Evolutionary conservation across 2,113 vertebrate species (phyloP).

Genomic region (Tragelaphus imberbis): DNA sequence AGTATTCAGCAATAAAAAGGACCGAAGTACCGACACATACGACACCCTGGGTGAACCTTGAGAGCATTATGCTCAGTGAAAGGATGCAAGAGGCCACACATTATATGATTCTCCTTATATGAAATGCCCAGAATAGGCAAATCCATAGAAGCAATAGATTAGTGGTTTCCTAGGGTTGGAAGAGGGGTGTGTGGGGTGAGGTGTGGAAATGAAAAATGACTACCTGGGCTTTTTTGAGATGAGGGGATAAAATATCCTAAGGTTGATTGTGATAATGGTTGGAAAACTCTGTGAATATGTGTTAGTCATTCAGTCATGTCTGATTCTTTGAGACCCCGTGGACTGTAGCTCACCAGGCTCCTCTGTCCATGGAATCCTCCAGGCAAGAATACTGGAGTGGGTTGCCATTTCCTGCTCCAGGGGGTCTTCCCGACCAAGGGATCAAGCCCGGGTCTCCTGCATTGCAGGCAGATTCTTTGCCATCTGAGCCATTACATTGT

Average conservation of each 20-base stretch:
- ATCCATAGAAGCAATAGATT: neutral
- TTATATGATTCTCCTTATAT: neutral
- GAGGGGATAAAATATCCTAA: neutral
- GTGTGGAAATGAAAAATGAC: neutral
- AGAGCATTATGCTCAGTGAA: neutral
- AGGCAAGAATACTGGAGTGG: neutral
- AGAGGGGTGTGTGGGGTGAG: neutral
- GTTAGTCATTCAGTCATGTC: neutral
- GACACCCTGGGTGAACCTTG: accelerated
- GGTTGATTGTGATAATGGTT: neutral
- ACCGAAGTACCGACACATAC: neutral
- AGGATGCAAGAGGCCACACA: neutral
- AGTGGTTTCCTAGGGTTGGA: neutral
- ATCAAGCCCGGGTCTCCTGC: neutral
- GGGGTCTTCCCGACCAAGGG: neutral
- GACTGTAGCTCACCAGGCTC: neutral
- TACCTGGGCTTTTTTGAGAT: neutral
- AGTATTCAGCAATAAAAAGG: neutral
- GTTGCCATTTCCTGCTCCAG: neutral
- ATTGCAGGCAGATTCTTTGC: neutral
- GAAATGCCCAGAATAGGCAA: neutral
- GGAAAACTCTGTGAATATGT: neutral
- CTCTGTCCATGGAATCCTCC: neutral
- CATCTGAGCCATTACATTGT: neutral
- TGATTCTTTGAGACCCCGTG: neutral